Base-by-base conservation (phyloP, 2,888 invertebrate genomes). In the Masnerella sp. region DNA sequence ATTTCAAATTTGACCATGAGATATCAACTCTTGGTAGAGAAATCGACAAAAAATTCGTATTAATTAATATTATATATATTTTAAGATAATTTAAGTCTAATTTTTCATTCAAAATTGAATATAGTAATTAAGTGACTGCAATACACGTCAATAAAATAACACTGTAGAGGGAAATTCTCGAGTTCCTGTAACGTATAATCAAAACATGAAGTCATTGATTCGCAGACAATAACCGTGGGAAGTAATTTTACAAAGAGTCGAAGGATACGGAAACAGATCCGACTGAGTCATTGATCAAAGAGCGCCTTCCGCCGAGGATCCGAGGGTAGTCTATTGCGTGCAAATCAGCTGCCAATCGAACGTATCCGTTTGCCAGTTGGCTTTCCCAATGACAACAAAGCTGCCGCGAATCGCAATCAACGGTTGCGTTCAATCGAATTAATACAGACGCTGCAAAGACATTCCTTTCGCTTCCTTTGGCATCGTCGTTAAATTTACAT, bases 351-450 rank as follows among this genome's bases (percentile, higher is more conserved):
- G 42, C 52, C 64, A 52, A 45, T 64, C 36, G 64, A 52, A 43
- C 36, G 43, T 52, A 42, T 51, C 51, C 64, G 43, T 52, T 64
- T 45, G 64, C 18, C 36, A 9, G 30, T 52, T 64, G 62, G 40
- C 52, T 45, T 64, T 43, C 22, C 22, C 64, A 52, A 45, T 52
- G 64, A 52, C 64, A 64, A 64, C 45, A 54, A 43, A 54, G 52
- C 43, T 36, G 38, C 34, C 61, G 49, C 32, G 32, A 62, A 71
- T 54, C 64, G 64, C 67, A 58, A 34, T 51, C 38, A 40, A 56
- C 68, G 42, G 42, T 72, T 61, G 20, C 42, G 38, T 58, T 62
- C 68, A 34, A 68, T 70, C 36, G 61, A 70, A 70, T 74, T 74
- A 65, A 74, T 74, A 54, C 36, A 36, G 54, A 40, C 43, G 58